A percentile compares a stretch with the other conserved stretches of the same genome.
Evolutionary conservation across 2,797 vertebrate genomes (phyloP).

Genomic region (Pelodytes ibericus): DNA sequence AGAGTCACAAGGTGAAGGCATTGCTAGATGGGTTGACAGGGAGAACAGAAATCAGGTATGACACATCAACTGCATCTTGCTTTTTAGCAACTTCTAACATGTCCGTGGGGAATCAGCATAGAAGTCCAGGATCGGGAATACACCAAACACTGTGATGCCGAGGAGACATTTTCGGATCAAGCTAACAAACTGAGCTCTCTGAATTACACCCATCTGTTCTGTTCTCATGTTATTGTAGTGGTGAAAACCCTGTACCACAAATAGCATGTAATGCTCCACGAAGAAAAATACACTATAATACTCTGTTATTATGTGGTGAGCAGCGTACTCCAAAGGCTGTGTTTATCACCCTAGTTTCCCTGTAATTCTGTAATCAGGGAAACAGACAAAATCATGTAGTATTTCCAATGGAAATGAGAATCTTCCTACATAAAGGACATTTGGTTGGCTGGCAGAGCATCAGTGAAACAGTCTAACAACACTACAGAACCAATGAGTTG

Average conservation of each 20-base stretch:
- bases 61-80: neutral
- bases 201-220: too few relatives aligned
- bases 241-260: neutral
- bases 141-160: too few relatives aligned
- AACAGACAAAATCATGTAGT: neutral
- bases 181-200: too few relatives aligned
- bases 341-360: neutral
- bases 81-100: too few relatives aligned
- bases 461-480: too few relatives aligned
- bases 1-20: conserved; percentile 93
- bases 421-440: too few relatives aligned
- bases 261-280: neutral
- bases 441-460: too few relatives aligned
- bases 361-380: neutral
- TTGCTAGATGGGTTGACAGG: conserved; percentile 73
- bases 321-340: neutral
- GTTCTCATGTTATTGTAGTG: neutral
- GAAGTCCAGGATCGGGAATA: too few relatives aligned
- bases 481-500: too few relatives aligned
- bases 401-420: too few relatives aligned
- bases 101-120: too few relatives aligned
- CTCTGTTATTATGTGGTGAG: neutral
- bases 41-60: conserved; percentile 20
- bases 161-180: too few relatives aligned
- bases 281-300: neutral